phyloP scores from a whole-genome alignment of 2,113 vertebrate species.

The Stegastes partitus region DNA sequence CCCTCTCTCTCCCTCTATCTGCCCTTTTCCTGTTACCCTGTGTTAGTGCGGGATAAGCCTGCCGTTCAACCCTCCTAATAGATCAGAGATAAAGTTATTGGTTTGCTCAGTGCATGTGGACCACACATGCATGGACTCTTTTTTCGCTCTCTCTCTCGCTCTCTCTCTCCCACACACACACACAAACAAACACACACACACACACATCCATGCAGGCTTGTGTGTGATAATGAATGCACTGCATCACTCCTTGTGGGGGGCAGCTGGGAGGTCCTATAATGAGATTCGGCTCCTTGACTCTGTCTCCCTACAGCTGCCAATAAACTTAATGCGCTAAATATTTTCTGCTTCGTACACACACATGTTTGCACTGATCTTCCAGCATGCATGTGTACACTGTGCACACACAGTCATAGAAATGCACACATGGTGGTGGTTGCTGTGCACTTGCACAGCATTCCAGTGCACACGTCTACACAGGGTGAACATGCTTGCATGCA shows the following conservation, averaged over 20 bases:
- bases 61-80: constrained; percentile 23
- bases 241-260: constrained; percentile 88
- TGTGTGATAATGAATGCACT: constrained; percentile 81
- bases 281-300: constrained; percentile 81
- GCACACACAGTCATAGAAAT: constrained; percentile 10
- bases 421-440: neutral
- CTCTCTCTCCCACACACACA: neutral
- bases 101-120: constrained; percentile 26
- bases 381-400: constrained; percentile 1
- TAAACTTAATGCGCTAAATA: constrained; percentile 86
- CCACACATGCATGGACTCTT: constrained; percentile 33
- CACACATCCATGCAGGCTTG: constrained; percentile 47
- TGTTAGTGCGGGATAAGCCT: constrained; percentile 63
- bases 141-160: neutral
- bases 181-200: neutral
- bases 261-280: constrained; percentile 86
- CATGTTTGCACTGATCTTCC: constrained; percentile 10
- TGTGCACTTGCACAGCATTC: neutral
- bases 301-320: constrained; percentile 79
- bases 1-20: constrained; percentile 12
- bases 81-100: constrained; percentile 77
- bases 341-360: constrained; percentile 46
- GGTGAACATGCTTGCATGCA: constrained; percentile 1
- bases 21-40: constrained; percentile 52
- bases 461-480: neutral